phyloP scores from a whole-genome alignment of 2,113 vertebrate species.

The Oncorhynchus nerka region DNA sequence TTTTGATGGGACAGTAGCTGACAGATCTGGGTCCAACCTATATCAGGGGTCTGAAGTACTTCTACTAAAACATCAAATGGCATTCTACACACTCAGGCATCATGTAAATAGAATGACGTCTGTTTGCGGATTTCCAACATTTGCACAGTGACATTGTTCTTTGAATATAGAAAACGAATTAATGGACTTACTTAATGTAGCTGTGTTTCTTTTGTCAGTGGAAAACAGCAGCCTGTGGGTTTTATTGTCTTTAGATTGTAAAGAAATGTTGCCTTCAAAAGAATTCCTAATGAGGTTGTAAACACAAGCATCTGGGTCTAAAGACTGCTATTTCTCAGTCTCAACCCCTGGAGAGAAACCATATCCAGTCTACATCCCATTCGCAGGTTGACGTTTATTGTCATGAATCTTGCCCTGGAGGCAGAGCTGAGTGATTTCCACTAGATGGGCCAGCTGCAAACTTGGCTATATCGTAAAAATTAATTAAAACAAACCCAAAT shows the following conservation, averaged over 20 bases:
- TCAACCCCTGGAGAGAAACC: background rate
- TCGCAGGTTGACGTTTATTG: background rate
- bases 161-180: background rate
- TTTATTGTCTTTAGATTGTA: constrained; percentile 27
- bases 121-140: background rate
- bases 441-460: too few species aligned
- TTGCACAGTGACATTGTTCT: background rate
- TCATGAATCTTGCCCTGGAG: too few species aligned
- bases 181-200: background rate
- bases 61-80: too few species aligned
- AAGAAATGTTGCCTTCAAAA: constrained; percentile 31
- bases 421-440: too few species aligned
- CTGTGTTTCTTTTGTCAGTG: background rate
- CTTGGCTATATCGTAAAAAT: too few species aligned
- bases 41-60: too few species aligned
- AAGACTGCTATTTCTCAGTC: constrained; percentile 5
- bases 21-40: background rate
- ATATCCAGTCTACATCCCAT: background rate
- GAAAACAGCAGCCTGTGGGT: constrained; percentile 18
- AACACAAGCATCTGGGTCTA: constrained; percentile 50
- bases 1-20: background rate
- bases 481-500: too few species aligned
- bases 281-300: constrained; percentile 45
- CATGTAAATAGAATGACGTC: too few species aligned
- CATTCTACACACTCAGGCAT: background rate